These are phyloP conservation scores for Paramormyrops hopkinsi DNA, from an alignment of 2,797 vertebrate species.

Conservation along the genomic window DNA sequence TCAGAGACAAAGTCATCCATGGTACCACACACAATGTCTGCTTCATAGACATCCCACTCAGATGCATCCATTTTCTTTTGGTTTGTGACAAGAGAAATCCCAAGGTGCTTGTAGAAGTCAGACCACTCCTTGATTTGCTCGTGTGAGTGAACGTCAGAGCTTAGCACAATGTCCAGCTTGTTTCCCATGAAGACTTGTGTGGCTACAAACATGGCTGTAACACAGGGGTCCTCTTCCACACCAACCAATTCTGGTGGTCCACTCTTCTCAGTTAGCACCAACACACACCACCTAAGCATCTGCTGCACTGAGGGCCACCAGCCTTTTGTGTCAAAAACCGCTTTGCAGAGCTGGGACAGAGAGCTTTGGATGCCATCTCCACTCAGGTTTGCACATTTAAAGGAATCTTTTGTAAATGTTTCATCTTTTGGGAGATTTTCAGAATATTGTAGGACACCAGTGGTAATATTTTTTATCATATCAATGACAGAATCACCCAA, in stretches of 20 bases:
- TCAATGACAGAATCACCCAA: neutral
- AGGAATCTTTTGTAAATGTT: neutral
- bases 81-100: too few relatives aligned
- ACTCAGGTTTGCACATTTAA: neutral
- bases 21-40: too few relatives aligned
- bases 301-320: constrained; percentile 27
- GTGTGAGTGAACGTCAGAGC: too few relatives aligned
- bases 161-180: too few relatives aligned
- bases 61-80: too few relatives aligned
- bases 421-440: neutral
- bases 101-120: too few relatives aligned
- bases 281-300: constrained; percentile 23
- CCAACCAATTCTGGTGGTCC: neutral
- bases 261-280: neutral
- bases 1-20: too few relatives aligned
- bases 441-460: neutral
- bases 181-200: too few relatives aligned
- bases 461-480: neutral
- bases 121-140: too few relatives aligned
- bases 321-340: constrained; percentile 22
- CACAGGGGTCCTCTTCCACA: neutral
- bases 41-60: too few relatives aligned
- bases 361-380: neutral
- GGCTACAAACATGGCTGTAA: too few relatives aligned
- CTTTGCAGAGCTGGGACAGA: constrained; percentile 22